These are phyloP conservation scores for Euphydryas editha DNA, from an alignment of 2,888 invertebrate species.

Conservation along the genomic window DNA sequence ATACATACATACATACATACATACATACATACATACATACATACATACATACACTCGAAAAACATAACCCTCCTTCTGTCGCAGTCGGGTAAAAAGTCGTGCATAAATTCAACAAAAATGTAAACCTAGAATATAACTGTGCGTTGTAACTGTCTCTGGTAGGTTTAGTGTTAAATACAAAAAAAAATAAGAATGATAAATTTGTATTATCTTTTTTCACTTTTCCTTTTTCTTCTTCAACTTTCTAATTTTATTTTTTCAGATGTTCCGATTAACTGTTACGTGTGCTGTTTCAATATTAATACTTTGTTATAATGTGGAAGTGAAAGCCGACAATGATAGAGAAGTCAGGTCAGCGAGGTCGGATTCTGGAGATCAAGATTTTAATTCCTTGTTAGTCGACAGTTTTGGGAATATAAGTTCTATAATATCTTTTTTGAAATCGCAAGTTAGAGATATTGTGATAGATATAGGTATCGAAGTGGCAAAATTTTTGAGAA, in stretches of 20 bases:
- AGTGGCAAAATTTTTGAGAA: constrained; percentile 47
- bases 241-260: constrained; percentile 38
- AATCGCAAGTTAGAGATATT: constrained; percentile 55
- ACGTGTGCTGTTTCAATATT: constrained; percentile 20
- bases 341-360: constrained; percentile 33
- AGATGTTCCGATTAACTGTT: constrained; percentile 45
- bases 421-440: constrained; percentile 51
- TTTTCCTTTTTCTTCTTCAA: constrained; percentile 3
- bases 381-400: constrained; percentile 28
- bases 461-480: constrained; percentile 53
- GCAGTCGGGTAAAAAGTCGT: too few species aligned
- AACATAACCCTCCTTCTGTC: too few species aligned
- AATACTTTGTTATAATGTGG: constrained; percentile 9
- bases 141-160: too few species aligned
- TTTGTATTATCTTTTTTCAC: too few species aligned
- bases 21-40: too few species aligned
- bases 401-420: constrained; percentile 46
- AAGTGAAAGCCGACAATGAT: constrained; percentile 16
- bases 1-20: too few species aligned
- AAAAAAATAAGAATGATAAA: too few species aligned
- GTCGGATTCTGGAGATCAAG: constrained; percentile 11
- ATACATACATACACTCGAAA: too few species aligned
- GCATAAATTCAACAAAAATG: too few species aligned
- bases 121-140: too few species aligned
- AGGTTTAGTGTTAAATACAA: too few species aligned